Evolutionary conservation across 2,797 vertebrate species (phyloP).

Genomic region (Malacoctenus gilli): DNA sequence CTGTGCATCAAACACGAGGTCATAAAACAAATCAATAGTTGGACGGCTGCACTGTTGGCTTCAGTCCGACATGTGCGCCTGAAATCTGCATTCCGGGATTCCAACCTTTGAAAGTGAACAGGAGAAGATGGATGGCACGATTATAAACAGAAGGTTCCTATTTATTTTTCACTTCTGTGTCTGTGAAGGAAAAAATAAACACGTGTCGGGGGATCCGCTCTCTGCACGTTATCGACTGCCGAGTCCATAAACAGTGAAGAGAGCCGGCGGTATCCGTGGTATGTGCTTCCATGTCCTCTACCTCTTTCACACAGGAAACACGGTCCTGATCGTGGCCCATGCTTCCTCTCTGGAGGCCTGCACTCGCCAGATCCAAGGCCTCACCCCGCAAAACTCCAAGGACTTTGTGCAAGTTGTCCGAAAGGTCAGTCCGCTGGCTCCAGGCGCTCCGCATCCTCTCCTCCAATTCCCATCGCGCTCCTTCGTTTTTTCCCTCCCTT

Average conservation of each 20-base stretch:
- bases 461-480: not conserved
- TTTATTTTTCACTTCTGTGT: conserved; percentile 3
- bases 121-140: no score
- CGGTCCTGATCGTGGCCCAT: conserved; percentile 95
- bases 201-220: not conserved
- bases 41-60: no score
- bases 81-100: no score
- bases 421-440: conserved; percentile 83
- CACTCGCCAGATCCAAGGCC: conserved; percentile 96
- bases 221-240: not conserved
- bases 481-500: not conserved
- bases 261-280: conserved; percentile 46
- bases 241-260: conserved; percentile 13
- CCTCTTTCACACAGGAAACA: conserved; percentile 87
- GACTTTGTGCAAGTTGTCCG: conserved; percentile 98
- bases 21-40: no score
- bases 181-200: not conserved
- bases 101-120: no score
- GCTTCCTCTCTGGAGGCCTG: conserved; percentile 98
- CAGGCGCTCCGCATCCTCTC: not conserved
- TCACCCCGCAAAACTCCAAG: conserved; percentile 95
- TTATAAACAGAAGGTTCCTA: no score
- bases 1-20: no score
- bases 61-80: no score
- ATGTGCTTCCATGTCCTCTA: conserved; percentile 42